Conservation (phyloP, 2,113 vertebrate species). For the Dolichallabes microphthalmus region DNA sequence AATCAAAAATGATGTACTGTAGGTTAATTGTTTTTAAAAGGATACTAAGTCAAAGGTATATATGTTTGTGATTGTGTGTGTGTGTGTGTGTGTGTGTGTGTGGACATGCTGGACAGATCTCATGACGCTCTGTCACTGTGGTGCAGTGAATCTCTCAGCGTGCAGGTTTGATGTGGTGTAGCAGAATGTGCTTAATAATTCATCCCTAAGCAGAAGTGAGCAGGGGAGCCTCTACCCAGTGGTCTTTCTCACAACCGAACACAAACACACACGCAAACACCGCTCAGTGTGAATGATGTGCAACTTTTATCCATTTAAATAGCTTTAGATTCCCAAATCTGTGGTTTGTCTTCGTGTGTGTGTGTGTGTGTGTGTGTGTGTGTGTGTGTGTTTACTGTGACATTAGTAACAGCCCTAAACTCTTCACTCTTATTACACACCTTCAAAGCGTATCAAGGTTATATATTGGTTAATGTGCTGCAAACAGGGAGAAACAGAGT, state of each 20-base stretch:
- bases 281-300: constrained; percentile 11
- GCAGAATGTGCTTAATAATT: constrained; percentile 58
- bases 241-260: constrained; percentile 6
- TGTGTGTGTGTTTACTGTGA: constrained; percentile 67
- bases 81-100: constrained; percentile 35
- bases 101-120: constrained; percentile 26
- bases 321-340: neutral
- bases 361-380: neutral
- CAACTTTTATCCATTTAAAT: neutral
- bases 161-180: constrained; percentile 55
- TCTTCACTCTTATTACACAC: neutral
- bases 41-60: neutral
- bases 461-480: neutral
- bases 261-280: neutral
- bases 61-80: constrained; percentile 23
- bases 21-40: neutral
- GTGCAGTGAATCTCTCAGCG: constrained; percentile 49
- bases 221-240: constrained; percentile 21
- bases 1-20: neutral
- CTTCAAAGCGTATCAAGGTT: neutral
- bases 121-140: constrained; percentile 48
- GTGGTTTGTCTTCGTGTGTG: constrained; percentile 55
- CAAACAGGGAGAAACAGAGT: neutral
- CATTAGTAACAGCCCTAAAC: neutral
- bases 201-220: constrained; percentile 51